Conservation (phyloP, 2,888 invertebrate species). For the Himalopsyche japonica region DNA sequence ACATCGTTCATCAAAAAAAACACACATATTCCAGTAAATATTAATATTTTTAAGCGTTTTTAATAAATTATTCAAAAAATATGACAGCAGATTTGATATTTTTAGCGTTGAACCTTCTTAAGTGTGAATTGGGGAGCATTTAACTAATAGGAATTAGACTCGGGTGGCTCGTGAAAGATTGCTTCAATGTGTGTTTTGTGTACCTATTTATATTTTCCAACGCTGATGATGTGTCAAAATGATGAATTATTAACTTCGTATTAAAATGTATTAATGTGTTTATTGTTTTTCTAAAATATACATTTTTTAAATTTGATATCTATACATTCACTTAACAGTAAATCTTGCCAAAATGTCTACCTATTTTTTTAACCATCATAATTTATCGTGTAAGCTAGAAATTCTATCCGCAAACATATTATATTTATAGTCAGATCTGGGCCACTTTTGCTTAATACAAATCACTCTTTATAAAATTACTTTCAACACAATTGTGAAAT, state of each 20-base stretch:
- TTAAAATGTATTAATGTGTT: background rate
- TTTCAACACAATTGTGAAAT: no score
- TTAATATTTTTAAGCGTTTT: conserved; percentile 1
- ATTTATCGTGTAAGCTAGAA: no score
- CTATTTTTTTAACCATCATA: no score
- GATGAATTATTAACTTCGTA: background rate
- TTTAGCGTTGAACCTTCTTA: background rate
- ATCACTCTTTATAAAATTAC: no score
- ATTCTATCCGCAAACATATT: no score
- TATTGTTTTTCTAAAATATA: background rate
- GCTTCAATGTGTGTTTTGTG: background rate
- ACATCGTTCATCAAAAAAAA: background rate
- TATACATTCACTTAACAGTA: no score
- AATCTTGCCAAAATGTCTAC: no score
- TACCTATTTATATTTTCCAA: background rate
- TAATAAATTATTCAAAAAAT: conserved; percentile 1
- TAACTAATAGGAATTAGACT: background rate
- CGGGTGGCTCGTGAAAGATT: background rate
- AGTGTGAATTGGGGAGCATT: background rate
- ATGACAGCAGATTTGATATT: background rate
- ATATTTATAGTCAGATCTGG: no score
- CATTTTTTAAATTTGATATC: no score
- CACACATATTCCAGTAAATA: background rate
- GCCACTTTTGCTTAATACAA: no score
- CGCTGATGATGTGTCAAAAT: background rate